Percentiles rank a stretch among this genome's conserved stretches.
phyloP scores from a whole-genome alignment of 2,113 vertebrate genomes.

The Aepyceros melampus region DNA sequence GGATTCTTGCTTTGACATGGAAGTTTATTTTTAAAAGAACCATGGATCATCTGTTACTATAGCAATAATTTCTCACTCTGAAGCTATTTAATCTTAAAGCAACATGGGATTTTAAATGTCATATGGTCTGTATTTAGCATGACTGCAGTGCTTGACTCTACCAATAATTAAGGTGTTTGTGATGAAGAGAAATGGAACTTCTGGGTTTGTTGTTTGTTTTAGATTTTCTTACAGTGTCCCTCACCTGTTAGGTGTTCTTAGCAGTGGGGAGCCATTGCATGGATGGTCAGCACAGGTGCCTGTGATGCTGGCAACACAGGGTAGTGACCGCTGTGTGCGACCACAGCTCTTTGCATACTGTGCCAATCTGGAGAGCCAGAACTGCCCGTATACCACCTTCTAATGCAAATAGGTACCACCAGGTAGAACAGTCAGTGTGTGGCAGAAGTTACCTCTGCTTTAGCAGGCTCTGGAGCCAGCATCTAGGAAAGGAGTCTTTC shows the following conservation, averaged over 20 bases:
- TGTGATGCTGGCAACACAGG: neutral
- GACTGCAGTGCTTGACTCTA: neutral
- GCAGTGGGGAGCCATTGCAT: neutral
- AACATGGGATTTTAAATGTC: slow-evolving; percentile 51
- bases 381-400: neutral
- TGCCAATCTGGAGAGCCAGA: neutral
- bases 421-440: neutral
- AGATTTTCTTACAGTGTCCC: neutral
- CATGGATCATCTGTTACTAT: slow-evolving; percentile 61
- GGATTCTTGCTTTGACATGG: slow-evolving; percentile 52
- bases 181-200: neutral
- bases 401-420: neutral
- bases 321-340: neutral
- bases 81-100: slow-evolving; percentile 47
- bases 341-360: neutral
- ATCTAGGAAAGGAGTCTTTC: neutral
- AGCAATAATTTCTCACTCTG: slow-evolving; percentile 53
- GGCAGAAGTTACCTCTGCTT: neutral
- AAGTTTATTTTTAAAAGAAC: slow-evolving; percentile 62
- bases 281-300: neutral
- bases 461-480: neutral
- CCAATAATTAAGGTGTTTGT: neutral
- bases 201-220: neutral
- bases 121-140: slow-evolving; percentile 40
- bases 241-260: neutral